These are phyloP conservation scores for Cydia strobilella DNA, from an alignment of 1,140 invertebrate genomes.

Conservation along the genomic window DNA sequence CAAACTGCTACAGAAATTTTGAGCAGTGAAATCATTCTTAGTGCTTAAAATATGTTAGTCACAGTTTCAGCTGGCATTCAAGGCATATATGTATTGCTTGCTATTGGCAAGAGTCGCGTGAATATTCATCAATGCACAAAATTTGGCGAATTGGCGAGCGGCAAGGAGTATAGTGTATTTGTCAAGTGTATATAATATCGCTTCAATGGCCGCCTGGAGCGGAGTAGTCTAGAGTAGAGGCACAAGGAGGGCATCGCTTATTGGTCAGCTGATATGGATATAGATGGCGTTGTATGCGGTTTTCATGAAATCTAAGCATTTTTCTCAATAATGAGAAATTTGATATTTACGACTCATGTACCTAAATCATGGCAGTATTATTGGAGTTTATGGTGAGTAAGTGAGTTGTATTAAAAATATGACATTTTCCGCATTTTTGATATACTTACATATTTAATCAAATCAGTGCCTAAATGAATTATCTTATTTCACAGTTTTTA, in stretches of 20 bases:
- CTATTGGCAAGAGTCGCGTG: conserved; percentile 50
- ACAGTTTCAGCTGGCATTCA: conserved; percentile 35
- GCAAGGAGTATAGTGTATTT: conserved; percentile 51
- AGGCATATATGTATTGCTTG: conserved; percentile 47
- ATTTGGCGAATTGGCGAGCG: conserved; percentile 56
- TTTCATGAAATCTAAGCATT: background rate
- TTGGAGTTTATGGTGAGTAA: too few relatives aligned
- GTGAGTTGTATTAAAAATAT: too few relatives aligned
- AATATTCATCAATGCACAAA: conserved; percentile 51
- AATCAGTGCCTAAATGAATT: too few relatives aligned
- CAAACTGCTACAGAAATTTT: background rate
- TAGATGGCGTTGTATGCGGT: conserved; percentile 11
- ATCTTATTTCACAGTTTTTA: too few relatives aligned
- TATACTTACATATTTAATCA: too few relatives aligned
- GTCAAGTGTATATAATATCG: conserved; percentile 63
- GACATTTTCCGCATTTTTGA: too few relatives aligned
- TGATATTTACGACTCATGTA: too few relatives aligned
- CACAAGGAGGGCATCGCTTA: conserved; percentile 48
- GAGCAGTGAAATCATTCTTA: conserved; percentile 11
- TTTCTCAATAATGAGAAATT: background rate
- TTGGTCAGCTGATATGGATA: conserved; percentile 33
- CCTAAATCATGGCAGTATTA: too few relatives aligned
- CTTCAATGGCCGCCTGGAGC: conserved; percentile 50
- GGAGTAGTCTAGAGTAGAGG: conserved; percentile 53
- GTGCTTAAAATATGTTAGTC: conserved; percentile 8